Percentiles rank a stretch among this genome's conserved stretches.
phyloP scores from a whole-genome alignment of 2,113 vertebrate species.

The Dunckerocampus dactyliophorus region DNA sequence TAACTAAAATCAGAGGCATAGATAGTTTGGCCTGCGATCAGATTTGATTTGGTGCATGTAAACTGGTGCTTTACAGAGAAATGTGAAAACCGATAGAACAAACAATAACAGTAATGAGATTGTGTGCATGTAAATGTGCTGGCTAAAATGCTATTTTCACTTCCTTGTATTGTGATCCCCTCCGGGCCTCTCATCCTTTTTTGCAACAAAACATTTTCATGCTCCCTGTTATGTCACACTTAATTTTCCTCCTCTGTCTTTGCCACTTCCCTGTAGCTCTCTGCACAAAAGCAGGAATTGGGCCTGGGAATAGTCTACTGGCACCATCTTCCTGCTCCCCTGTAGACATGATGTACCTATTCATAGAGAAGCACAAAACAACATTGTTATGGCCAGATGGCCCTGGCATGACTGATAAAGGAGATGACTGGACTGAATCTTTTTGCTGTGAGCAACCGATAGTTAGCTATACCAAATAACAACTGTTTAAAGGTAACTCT shows the following conservation, averaged over 20 bases:
- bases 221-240: conserved; percentile 15
- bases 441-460: conserved; percentile 20
- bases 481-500: background rate
- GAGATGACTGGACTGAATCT: conserved; percentile 20
- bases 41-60: too few relatives aligned
- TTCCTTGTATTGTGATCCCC: conserved; percentile 13
- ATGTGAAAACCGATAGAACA: too few relatives aligned
- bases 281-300: conserved; percentile 62
- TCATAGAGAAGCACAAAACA: conserved; percentile 56
- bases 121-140: background rate
- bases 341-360: conserved; percentile 52
- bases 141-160: background rate
- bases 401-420: conserved; percentile 30
- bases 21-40: too few relatives aligned
- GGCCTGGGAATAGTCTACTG: conserved; percentile 42
- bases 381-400: conserved; percentile 55
- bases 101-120: background rate
- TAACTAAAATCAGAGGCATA: too few relatives aligned
- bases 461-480: conserved; percentile 13
- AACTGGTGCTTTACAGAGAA: too few relatives aligned
- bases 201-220: conserved; percentile 6
- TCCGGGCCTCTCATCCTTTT: conserved; percentile 2
- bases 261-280: conserved; percentile 26
- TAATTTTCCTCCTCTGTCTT: conserved; percentile 34
- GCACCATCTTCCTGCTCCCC: conserved; percentile 51